These are phyloP conservation scores for Acomys russatus DNA, from an alignment of 2,797 vertebrate species.

Conservation along the genomic window DNA sequence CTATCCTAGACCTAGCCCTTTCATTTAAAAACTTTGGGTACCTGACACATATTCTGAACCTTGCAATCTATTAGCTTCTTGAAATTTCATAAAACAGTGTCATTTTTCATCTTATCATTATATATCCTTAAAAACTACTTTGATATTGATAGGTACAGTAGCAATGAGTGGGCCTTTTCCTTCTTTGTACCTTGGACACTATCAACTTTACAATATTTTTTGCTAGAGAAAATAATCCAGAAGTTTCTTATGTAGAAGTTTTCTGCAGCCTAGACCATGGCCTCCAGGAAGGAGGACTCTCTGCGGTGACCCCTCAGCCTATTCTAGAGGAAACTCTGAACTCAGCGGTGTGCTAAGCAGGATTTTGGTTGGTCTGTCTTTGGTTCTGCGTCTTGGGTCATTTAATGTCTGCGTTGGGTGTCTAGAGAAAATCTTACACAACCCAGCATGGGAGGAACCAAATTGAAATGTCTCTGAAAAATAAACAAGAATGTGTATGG, in stretches of 20 bases:
- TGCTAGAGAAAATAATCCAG: not conserved
- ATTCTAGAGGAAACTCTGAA: not conserved
- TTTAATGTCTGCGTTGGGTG: not conserved
- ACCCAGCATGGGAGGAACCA: not conserved
- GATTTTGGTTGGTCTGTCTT: not conserved
- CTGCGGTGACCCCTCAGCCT: not conserved
- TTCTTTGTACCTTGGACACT: not conserved
- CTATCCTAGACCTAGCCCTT: not conserved
- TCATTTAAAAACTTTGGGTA: not conserved
- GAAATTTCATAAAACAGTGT: not conserved
- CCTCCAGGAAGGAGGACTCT: not conserved
- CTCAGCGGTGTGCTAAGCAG: not conserved
- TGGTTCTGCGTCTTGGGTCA: not conserved
- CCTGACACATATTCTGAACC: not conserved
- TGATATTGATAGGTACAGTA: not conserved
- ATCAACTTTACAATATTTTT: not conserved
- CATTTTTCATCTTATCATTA: not conserved
- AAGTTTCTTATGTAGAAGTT: not conserved
- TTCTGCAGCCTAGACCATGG: not conserved
- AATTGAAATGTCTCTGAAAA: conserved; percentile 35
- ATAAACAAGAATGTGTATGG: not conserved
- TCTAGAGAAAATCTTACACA: not conserved
- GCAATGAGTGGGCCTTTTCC: not conserved
- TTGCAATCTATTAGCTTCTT: conserved; percentile 1
- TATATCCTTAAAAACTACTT: not conserved